A percentile compares a stretch with the other conserved stretches of the same genome.
These are phyloP conservation scores for Harmothoe impar DNA, from an alignment of 2,888 invertebrate genomes.

Conservation along the genomic window DNA sequence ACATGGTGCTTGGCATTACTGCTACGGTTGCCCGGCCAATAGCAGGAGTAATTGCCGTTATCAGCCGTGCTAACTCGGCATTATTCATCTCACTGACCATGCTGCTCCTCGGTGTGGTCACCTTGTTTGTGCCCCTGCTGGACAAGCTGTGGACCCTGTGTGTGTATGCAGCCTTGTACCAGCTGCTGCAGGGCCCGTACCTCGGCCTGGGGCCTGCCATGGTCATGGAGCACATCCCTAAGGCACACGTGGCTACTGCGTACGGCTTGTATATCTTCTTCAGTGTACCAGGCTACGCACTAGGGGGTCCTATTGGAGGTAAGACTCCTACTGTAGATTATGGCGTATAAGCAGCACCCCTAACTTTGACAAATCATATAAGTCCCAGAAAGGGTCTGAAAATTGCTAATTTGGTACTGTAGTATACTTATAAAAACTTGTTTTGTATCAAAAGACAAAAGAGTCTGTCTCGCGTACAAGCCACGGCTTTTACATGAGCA, in stretches of 20 bases:
- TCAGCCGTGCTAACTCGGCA: background rate
- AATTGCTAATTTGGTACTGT: no score
- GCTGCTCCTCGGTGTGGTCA: background rate
- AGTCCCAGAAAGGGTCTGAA: no score
- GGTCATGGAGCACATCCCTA: background rate
- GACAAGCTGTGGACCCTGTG: background rate
- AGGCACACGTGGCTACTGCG: background rate
- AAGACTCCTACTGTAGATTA: background rate
- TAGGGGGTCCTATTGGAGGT: background rate
- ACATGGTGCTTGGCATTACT: background rate
- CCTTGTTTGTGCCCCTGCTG: background rate
- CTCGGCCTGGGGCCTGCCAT: background rate
- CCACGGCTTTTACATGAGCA: no score
- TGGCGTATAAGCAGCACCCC: no score
- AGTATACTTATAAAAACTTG: no score
- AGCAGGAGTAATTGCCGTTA: background rate
- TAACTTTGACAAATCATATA: no score
- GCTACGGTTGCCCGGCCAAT: background rate
- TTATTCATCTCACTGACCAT: background rate
- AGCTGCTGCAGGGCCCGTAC: background rate
- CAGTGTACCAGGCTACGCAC: background rate
- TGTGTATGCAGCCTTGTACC: background rate
- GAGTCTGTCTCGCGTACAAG: no score
- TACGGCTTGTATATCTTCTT: background rate
- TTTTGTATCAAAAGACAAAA: no score